Evolutionary conservation across 2,113 vertebrate genomes (phyloP).

Genomic region (Tichodroma muraria): DNA sequence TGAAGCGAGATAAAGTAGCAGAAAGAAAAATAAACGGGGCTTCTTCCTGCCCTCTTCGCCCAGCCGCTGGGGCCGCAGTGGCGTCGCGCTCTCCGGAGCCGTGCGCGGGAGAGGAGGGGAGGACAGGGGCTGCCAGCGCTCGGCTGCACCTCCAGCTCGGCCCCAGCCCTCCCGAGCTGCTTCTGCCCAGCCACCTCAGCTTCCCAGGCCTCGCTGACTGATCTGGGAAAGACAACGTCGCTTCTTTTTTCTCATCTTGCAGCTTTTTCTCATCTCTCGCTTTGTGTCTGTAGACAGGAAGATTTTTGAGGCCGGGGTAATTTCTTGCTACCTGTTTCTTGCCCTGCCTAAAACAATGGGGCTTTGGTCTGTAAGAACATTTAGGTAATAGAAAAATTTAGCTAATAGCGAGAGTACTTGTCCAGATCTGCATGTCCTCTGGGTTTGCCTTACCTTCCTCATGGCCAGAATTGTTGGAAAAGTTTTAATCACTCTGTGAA

Average conservation of each 20-base stretch:
- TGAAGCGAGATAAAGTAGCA: conserved; percentile 67
- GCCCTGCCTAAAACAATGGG: conserved; percentile 6
- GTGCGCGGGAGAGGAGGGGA: neutral
- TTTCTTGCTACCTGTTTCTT: conserved; percentile 16
- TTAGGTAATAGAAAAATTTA: conserved; percentile 27
- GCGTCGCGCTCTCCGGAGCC: neutral
- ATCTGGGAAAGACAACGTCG: neutral
- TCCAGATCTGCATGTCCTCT: conserved; percentile 59
- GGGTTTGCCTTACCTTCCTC: conserved; percentile 44
- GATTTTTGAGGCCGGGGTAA: neutral
- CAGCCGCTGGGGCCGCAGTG: neutral
- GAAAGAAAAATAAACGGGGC: conserved; percentile 46
- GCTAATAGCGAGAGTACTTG: conserved; percentile 34
- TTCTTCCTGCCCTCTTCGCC: neutral
- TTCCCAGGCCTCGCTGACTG: neutral
- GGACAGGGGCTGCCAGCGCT: neutral
- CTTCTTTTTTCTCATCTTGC: neutral
- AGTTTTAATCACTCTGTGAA: conserved; percentile 36
- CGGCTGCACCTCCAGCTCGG: neutral
- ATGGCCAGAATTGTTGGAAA: conserved; percentile 50
- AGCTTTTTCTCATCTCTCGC: neutral
- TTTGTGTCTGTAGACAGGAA: neutral
- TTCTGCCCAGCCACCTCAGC: neutral
- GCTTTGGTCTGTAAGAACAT: neutral
- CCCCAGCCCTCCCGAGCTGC: neutral